phyloP scores from a whole-genome alignment of 2,888 invertebrate genomes.

The Andrena trimmerana region DNA sequence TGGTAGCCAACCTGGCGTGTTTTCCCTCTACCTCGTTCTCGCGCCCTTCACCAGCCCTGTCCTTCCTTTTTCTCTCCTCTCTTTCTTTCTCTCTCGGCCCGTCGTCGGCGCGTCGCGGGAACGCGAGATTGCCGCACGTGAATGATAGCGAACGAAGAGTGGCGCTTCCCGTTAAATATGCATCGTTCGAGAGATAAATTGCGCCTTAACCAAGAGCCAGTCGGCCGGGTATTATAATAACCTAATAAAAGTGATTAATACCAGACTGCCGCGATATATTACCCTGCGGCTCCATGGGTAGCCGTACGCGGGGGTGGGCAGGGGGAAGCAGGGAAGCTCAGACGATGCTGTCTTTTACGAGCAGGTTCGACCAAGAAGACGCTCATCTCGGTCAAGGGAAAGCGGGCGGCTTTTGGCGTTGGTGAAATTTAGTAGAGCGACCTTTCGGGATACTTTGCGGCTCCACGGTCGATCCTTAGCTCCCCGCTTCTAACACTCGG shows the following conservation, averaged over 20 bases:
- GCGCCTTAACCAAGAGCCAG: constrained; percentile 79
- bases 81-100: constrained; percentile 23
- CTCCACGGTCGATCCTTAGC: constrained; percentile 13
- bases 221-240: constrained; percentile 80
- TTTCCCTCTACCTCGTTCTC: constrained; percentile 28
- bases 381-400: constrained; percentile 29
- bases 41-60: background rate
- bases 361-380: constrained; percentile 20
- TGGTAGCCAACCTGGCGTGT: constrained; percentile 39
- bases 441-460: constrained; percentile 29
- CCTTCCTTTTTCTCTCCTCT: constrained; percentile 25
- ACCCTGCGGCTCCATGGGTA: constrained; percentile 59
- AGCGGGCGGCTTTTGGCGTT: constrained; percentile 19
- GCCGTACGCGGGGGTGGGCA: constrained; percentile 14
- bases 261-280: constrained; percentile 76
- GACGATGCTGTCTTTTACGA: constrained; percentile 47
- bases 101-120: constrained; percentile 43
- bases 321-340: constrained; percentile 19
- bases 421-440: constrained; percentile 52
- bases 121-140: constrained; percentile 71
- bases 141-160: constrained; percentile 76
- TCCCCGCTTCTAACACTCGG: constrained; percentile 6
- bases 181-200: constrained; percentile 79
- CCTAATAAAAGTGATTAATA: constrained; percentile 82
- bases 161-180: constrained; percentile 79